Evolutionary conservation across 2,797 vertebrate species (phyloP).

Genomic region (Tenualosa ilisha): DNA sequence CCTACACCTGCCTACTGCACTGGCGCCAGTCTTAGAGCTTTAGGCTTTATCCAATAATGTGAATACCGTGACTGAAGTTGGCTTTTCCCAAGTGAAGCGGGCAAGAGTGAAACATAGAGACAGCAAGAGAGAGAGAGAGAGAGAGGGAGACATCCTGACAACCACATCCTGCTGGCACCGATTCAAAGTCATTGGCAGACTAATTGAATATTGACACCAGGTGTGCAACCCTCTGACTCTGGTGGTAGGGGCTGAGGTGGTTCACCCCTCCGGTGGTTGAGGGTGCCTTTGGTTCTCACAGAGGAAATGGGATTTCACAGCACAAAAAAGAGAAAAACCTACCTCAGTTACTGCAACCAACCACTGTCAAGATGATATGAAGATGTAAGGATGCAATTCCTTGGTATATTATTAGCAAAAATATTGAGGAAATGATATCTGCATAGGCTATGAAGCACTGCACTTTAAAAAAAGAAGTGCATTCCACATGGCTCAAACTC

Average conservation of each 20-base stretch:
- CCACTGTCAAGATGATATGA: neutral
- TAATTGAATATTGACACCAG: conserved; percentile 63
- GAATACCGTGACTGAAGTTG: neutral
- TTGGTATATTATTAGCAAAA: neutral
- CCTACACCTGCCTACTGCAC: neutral
- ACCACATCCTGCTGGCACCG: conserved; percentile 36
- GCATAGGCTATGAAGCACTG: neutral
- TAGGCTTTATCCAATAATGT: conserved; percentile 22
- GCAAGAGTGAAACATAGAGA: neutral
- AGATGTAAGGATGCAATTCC: neutral
- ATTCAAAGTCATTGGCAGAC: conserved; percentile 42
- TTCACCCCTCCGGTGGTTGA: neutral
- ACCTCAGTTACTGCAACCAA: neutral
- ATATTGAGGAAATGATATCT: neutral
- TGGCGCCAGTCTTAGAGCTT: neutral
- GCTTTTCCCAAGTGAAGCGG: neutral
- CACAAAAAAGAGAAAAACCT: neutral
- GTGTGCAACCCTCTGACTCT: conserved; percentile 51
- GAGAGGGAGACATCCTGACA: conserved; percentile 29
- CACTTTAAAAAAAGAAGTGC: neutral
- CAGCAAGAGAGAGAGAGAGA: conserved; percentile 45
- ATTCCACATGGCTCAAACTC: neutral
- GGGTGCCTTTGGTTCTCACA: neutral
- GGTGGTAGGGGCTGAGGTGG: conserved; percentile 17
- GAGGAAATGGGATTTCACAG: neutral